Evolutionary conservation across 1,140 invertebrate genomes (phyloP), one percentile per base, ranked within the genome.

Genomic region (Chironomus striatipennis): DNA sequence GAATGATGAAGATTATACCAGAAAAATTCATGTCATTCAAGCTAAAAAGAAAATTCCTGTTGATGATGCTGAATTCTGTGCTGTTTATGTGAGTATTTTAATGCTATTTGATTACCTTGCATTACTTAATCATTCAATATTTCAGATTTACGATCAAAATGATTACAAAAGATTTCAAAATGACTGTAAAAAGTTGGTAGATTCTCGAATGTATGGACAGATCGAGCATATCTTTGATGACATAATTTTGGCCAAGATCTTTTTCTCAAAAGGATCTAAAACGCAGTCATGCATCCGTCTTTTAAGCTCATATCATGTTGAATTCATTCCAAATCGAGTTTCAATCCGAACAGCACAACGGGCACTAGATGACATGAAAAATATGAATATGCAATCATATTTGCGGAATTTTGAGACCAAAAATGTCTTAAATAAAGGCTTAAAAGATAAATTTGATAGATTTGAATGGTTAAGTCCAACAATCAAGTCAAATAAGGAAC

Each of bases 401-500:
- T 70, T 70, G 20, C n/a, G 0, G n/a, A 20, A 7, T 21, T 18
- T 70, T 21, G 65, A 70, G 24, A 34, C 24, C 1, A 34, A 34
- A 34, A 34, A 34, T 34, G 24, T 34, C 24, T 2, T 5, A 5
- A 34, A 34, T 21, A 34, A 5, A 2, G 24, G 24, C 24, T 34
- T 5, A 1, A 17, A 70, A 20, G 20, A 70, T 6, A 17, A 7
- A 4, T 70, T 70, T 70, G 9, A 70, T 0, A 20, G 20, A 4
- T 70, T 70, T 1, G 2, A n/a, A 20, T 70, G 65, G 65, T 18
- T 70, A 6, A 70, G 18, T 70, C 6, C 17, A 18, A 17, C n/a
- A 20, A 77, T 82, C 18, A 24, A 12, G 0, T n/a, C 43, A 0
- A 93, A 93, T 83, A 78, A 81, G 2, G 86, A 89, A 76, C 90